Percentiles rank a stretch among this genome's conserved stretches.
These are phyloP conservation scores for Trinorchestia longiramus DNA, from an alignment of 1,140 invertebrate genomes.

Conservation along the genomic window DNA sequence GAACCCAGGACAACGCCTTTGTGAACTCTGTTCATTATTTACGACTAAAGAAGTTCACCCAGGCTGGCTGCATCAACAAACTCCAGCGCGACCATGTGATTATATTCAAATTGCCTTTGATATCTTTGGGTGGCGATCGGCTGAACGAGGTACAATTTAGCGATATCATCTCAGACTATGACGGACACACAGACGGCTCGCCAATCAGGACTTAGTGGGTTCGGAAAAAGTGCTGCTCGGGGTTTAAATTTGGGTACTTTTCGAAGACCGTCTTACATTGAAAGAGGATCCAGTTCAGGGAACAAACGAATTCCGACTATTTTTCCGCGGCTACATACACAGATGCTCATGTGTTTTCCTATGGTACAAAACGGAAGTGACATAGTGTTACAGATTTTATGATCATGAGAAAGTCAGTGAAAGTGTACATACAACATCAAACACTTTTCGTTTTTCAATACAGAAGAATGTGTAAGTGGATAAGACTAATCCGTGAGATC, in stretches of 20 bases:
- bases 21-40: slow-evolving; percentile 2
- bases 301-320: background rate
- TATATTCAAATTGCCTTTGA: slow-evolving; percentile 50
- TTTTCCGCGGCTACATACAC: background rate
- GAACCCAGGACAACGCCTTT: slow-evolving; percentile 10
- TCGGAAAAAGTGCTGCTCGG: background rate
- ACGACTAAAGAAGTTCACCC: slow-evolving; percentile 7
- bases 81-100: slow-evolving; percentile 26
- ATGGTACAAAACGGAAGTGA: too few species aligned
- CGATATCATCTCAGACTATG: slow-evolving; percentile 34
- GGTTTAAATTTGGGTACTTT: background rate
- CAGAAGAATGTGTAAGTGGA: background rate
- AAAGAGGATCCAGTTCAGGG: background rate
- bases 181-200: slow-evolving; percentile 8
- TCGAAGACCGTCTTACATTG: background rate
- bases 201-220: background rate
- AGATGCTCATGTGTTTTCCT: background rate
- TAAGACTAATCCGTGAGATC: background rate
- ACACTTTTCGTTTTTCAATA: background rate
- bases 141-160: slow-evolving; percentile 43
- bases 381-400: too few species aligned
- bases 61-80: slow-evolving; percentile 33
- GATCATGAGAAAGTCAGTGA: background rate
- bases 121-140: slow-evolving; percentile 49
- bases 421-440: background rate